A percentile compares a stretch with the other conserved stretches of the same genome.
These are phyloP conservation scores for Eutolmus rufibarbis DNA, from an alignment of 2,888 invertebrate genomes.

Conservation along the genomic window DNA sequence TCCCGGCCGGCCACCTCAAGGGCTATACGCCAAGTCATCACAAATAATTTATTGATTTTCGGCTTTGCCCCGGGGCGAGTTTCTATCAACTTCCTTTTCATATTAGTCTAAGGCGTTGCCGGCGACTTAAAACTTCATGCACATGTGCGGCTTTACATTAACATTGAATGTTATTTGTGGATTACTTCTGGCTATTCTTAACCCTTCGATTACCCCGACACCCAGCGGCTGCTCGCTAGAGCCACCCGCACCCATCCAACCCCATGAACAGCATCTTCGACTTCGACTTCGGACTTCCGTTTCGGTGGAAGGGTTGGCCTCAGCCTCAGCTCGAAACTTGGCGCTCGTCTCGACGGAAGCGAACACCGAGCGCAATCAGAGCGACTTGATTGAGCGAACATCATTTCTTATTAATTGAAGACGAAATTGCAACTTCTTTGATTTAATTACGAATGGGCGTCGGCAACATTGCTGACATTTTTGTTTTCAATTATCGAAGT, in stretches of 20 bases:
- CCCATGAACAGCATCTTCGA: not conserved
- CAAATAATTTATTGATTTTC: constrained; percentile 46
- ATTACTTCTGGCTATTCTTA: constrained; percentile 45
- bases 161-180: constrained; percentile 44
- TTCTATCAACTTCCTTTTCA: constrained; percentile 37
- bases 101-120: constrained; percentile 42
- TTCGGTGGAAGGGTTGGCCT: not conserved
- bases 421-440: constrained; percentile 51
- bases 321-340: not conserved
- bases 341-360: not conserved
- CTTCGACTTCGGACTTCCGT: not conserved
- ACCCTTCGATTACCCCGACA: constrained; percentile 41
- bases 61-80: constrained; percentile 22
- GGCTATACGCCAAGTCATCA: constrained; percentile 42
- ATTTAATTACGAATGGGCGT: constrained; percentile 51
- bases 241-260: not conserved
- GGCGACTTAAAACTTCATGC: constrained; percentile 42
- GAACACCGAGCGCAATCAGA: constrained; percentile 11
- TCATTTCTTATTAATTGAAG: constrained; percentile 53
- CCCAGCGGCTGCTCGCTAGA: not conserved
- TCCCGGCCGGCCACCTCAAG: not conserved
- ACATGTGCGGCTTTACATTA: constrained; percentile 41
- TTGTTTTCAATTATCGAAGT: constrained; percentile 47
- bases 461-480: constrained; percentile 44
- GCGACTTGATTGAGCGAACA: constrained; percentile 50